A percentile compares a stretch with the other conserved stretches of the same genome.
Evolutionary conservation across 2,888 invertebrate species (phyloP).

Genomic region (Aplocera efformata): DNA sequence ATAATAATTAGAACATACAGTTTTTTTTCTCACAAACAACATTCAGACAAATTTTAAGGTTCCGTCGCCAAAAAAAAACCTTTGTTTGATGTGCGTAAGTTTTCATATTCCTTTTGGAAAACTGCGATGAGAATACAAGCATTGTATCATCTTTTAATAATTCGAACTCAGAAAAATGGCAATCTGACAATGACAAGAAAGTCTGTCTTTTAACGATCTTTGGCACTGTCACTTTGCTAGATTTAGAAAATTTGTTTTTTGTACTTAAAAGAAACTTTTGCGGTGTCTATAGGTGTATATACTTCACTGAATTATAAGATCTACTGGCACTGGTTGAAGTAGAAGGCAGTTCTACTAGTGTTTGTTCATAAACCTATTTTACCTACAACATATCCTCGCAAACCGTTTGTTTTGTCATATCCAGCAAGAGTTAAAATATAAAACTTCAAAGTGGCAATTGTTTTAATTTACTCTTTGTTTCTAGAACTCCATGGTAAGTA

Average conservation of each 20-base stretch:
- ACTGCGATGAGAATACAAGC: conserved; percentile 14
- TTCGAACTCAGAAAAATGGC: conserved; percentile 15
- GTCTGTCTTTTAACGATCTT: conserved; percentile 7
- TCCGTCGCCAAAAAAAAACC: conserved; percentile 11
- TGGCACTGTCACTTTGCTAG: conserved; percentile 6
- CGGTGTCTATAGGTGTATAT: conserved; percentile 7
- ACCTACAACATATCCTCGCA: conserved; percentile 13
- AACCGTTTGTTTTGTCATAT: conserved; percentile 14
- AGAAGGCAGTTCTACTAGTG: conserved; percentile 12
- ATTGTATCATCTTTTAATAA: conserved; percentile 16
- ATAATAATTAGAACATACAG: conserved; percentile 9
- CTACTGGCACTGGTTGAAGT: conserved; percentile 8
- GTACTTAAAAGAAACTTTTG: conserved; percentile 9
- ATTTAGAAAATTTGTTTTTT: conserved; percentile 1
- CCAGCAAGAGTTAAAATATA: conserved; percentile 10
- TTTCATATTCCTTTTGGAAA: conserved; percentile 14
- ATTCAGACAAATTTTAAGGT: conserved; percentile 6
- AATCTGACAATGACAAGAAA: no score
- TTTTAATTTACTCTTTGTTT: no score
- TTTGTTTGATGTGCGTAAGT: conserved; percentile 11
- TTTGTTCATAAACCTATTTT: conserved; percentile 14
- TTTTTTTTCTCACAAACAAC: conserved; percentile 2
- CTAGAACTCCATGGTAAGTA: no score
- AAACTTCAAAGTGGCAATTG: conserved; percentile 4
- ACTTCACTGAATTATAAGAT: conserved; percentile 17